Evolutionary conservation across 2,888 invertebrate species (phyloP), one percentile per base, ranked within the genome.

Genomic region (Chironomus riparius): DNA sequence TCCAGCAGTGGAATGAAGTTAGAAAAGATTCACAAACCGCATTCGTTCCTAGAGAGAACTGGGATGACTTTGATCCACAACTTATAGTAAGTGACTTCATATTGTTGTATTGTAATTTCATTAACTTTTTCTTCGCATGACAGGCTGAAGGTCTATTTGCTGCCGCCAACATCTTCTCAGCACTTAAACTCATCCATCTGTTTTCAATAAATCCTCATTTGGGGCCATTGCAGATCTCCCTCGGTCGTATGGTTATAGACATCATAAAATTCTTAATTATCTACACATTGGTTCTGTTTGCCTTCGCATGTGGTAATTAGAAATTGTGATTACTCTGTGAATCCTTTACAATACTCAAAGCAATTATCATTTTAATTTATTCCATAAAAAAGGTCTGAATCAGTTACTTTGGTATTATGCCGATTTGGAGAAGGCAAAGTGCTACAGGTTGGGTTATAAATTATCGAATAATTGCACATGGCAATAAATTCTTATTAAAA

Each of bases 361-460:
- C 38, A 38, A 38, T 38, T 38, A 38, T 10, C 10, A 4, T 61
- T 28, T 47, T 12, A 48, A 76, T 12, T 12, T 12, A 28, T 12
- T 7, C 22, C n/a, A 21, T 72, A 48, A 72, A 24, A 22, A 79
- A 90, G 89, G 90, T 79, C 84, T 93, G 77, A 92, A 98, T 85
- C 98, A 98, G 84, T 84, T 94, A 72, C 88, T 98, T 75, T 98
- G 98, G 97, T 95, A 95, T 82, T 95, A 94, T 82, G 94, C 94
- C 47, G 92, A 94, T 78, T 83, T 95, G 83, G 94, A 94, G 83
- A 90, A 90, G 80, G 86, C 88, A 74, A 93, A 92, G 81, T 94
- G 94, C 82, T 94, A 90, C 82, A 87, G 68, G 65, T 65, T 21
- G 13, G 65, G 5, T 65, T 56, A 18, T 18, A 56, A 56, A 56